These are phyloP conservation scores for Diphyllodes magnificus DNA, from an alignment of 2,113 vertebrate species.

Conservation along the genomic window DNA sequence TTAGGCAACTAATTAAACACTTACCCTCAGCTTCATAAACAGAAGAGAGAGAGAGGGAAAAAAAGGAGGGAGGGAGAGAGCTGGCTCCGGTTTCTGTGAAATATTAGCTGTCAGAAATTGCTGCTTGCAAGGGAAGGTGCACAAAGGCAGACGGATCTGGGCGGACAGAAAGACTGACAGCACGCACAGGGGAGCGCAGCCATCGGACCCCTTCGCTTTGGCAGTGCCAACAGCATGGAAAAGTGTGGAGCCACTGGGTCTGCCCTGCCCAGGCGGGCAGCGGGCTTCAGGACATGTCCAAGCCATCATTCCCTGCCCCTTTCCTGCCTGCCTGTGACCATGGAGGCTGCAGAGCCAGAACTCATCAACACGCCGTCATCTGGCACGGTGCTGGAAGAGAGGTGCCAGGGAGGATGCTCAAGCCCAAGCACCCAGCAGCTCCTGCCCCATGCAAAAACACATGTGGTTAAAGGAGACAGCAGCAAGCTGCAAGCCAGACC, in stretches of 20 bases:
- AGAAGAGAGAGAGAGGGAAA: slow-evolving; percentile 74
- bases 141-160: background rate
- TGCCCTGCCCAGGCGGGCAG: background rate
- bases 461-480: background rate
- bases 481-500: background rate
- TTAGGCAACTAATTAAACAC: slow-evolving; percentile 99
- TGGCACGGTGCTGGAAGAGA: background rate
- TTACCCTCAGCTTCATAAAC: slow-evolving; percentile 94
- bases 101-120: slow-evolving; percentile 80
- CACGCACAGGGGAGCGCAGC: rapidly evolving
- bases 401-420: background rate
- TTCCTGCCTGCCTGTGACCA: background rate
- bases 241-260: background rate
- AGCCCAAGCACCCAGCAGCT: background rate
- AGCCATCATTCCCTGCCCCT: background rate
- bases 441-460: background rate
- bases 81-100: slow-evolving; percentile 74
- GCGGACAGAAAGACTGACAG: background rate
- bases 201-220: rapidly evolving
- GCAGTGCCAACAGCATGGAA: background rate
- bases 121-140: slow-evolving; percentile 12
- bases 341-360: background rate
- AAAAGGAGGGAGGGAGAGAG: slow-evolving; percentile 68
- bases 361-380: background rate
- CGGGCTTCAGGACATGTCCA: background rate